These are phyloP conservation scores for Deilephila elpenor DNA, from an alignment of 2,888 invertebrate genomes.

Conservation along the genomic window DNA sequence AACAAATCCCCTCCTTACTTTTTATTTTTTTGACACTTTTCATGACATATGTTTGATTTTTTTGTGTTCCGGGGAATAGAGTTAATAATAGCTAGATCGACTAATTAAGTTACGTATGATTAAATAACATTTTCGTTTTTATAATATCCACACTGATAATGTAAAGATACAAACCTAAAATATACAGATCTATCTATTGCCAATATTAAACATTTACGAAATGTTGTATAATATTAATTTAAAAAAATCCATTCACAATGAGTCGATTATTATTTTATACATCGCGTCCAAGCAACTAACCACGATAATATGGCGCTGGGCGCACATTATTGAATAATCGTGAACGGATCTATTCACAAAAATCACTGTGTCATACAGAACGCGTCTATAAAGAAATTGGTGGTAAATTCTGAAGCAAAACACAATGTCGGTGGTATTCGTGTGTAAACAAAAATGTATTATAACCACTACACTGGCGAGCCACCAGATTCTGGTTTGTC, in stretches of 20 bases:
- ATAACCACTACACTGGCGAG: too few relatives aligned
- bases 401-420: conserved; percentile 54
- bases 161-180: too few relatives aligned
- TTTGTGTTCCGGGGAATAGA: neutral
- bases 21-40: conserved; percentile 34
- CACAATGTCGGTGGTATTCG: neutral
- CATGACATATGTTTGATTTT: conserved; percentile 18
- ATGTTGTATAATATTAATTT: too few relatives aligned
- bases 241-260: neutral
- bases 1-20: conserved; percentile 40
- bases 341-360: conserved; percentile 48
- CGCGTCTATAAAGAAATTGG: conserved; percentile 52
- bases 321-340: conserved; percentile 33
- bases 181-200: too few relatives aligned
- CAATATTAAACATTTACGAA: too few relatives aligned
- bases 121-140: too few relatives aligned
- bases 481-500: too few relatives aligned
- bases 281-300: neutral
- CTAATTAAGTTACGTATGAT: neutral
- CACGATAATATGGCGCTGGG: neutral
- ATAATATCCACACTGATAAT: too few relatives aligned
- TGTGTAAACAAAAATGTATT: conserved; percentile 35
- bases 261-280: neutral
- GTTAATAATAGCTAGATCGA: neutral
- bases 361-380: conserved; percentile 40